These are phyloP conservation scores for Athetis lepigone DNA, from an alignment of 2,888 invertebrate genomes.

Conservation along the genomic window DNA sequence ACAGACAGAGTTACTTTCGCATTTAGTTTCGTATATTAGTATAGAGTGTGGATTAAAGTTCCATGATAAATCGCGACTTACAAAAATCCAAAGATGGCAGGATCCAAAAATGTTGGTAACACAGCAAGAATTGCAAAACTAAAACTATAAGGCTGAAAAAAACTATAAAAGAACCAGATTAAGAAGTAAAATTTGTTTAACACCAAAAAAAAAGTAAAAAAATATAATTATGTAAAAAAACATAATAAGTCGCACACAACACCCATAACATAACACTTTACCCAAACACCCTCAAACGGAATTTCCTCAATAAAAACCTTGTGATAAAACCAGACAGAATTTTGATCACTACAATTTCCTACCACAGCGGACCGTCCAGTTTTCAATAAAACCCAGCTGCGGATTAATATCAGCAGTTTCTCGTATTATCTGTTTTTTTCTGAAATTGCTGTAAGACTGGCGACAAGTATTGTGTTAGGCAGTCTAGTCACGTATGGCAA, in stretches of 20 bases:
- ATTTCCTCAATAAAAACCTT: conserved; percentile 26
- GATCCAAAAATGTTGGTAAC: no score
- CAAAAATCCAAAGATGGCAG: no score
- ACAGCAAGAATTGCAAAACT: no score
- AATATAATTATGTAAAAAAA: not conserved
- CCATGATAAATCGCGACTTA: no score
- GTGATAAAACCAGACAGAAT: conserved; percentile 32
- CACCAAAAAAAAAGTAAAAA: not conserved
- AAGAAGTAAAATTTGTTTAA: not conserved
- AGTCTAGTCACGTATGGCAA: conserved; percentile 64
- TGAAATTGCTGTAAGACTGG: conserved; percentile 60
- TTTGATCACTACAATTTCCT: conserved; percentile 41
- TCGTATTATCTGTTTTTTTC: conserved; percentile 54
- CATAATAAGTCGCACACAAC: not conserved
- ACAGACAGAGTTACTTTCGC: no score
- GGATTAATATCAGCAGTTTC: conserved; percentile 53
- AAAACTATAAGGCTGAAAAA: no score
- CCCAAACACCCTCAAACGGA: conserved; percentile 11
- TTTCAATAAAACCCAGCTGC: conserved; percentile 49
- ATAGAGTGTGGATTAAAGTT: no score
- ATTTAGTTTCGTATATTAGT: no score
- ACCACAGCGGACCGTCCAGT: conserved; percentile 17
- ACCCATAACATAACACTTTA: not conserved
- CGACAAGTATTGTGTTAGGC: conserved; percentile 66
- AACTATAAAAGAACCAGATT: not conserved